Conservation (phyloP, 2,113 vertebrate genomes). For the Prochilodus magdalenae region DNA sequence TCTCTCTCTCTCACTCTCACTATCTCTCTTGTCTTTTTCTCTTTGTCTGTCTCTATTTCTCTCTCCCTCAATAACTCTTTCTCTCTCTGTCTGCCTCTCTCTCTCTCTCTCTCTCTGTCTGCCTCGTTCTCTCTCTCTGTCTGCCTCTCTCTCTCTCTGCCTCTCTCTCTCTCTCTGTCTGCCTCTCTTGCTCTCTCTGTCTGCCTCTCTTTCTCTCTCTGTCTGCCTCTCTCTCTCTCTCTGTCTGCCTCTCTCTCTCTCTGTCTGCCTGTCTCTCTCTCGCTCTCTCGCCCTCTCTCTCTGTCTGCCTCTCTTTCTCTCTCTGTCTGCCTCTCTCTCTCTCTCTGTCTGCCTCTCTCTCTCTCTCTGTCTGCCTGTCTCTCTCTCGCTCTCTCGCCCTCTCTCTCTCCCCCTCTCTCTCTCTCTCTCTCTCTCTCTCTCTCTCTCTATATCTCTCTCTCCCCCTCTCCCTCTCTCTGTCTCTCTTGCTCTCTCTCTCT, state of each 20-base stretch:
- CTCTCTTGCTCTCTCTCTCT: conserved; percentile 22
- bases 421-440: neutral
- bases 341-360: neutral
- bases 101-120: too few relatives aligned
- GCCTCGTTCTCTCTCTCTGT: too few relatives aligned
- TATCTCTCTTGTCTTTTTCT: too few relatives aligned
- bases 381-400: neutral
- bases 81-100: too few relatives aligned
- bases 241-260: neutral
- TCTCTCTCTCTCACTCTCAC: too few relatives aligned
- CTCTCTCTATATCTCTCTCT: conserved; percentile 41
- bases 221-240: neutral
- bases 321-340: neutral
- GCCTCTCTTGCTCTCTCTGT: too few relatives aligned
- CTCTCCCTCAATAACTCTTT: too few relatives aligned
- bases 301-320: neutral
- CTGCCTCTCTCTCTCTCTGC: too few relatives aligned
- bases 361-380: neutral
- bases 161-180: too few relatives aligned
- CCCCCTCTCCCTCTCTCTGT: neutral
- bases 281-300: neutral
- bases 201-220: too few relatives aligned
- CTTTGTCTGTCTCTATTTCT: neutral
- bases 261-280: neutral
- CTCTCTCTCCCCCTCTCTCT: conserved; percentile 21